Evolutionary conservation across 2,888 invertebrate genomes (phyloP).

Genomic region (Athalia circularis): DNA sequence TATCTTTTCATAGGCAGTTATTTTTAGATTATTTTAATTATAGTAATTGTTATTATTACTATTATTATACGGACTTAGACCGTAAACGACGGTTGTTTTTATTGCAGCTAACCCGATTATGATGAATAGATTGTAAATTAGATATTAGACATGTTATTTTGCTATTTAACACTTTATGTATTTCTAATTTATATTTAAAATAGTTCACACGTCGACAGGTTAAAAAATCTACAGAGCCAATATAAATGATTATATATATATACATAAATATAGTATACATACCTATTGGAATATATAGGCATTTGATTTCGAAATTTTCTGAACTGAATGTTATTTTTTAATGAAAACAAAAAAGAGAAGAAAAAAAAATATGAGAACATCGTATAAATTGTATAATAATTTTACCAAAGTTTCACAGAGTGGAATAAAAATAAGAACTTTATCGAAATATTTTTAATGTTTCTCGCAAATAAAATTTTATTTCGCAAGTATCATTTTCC

Average conservation of each 20-base stretch:
- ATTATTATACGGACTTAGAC: constrained; percentile 44
- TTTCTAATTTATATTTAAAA: constrained; percentile 36
- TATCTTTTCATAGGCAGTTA: constrained; percentile 56
- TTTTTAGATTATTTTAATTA: constrained; percentile 47
- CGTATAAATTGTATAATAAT: constrained; percentile 54
- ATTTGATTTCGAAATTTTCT: constrained; percentile 3
- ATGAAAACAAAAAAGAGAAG: too few relatives aligned
- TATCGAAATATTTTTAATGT: constrained; percentile 57
- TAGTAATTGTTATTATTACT: constrained; percentile 48
- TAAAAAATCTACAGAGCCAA: not conserved
- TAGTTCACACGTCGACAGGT: not conserved
- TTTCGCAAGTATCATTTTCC: constrained; percentile 47
- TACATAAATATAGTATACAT: not conserved
- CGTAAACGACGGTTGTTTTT: constrained; percentile 56
- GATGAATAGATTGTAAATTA: constrained; percentile 39
- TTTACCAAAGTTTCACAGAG: constrained; percentile 67
- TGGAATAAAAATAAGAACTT: constrained; percentile 57
- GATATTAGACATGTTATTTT: constrained; percentile 46
- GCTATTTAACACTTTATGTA: constrained; percentile 47
- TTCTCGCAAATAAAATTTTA: constrained; percentile 59
- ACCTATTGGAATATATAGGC: not conserved
- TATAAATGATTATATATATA: too few relatives aligned
- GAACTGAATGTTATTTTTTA: not conserved
- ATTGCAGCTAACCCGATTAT: constrained; percentile 58
- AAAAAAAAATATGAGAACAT: not conserved